phyloP scores from a whole-genome alignment of 2,888 invertebrate species.

The Zaprionus obscuricornis region DNA sequence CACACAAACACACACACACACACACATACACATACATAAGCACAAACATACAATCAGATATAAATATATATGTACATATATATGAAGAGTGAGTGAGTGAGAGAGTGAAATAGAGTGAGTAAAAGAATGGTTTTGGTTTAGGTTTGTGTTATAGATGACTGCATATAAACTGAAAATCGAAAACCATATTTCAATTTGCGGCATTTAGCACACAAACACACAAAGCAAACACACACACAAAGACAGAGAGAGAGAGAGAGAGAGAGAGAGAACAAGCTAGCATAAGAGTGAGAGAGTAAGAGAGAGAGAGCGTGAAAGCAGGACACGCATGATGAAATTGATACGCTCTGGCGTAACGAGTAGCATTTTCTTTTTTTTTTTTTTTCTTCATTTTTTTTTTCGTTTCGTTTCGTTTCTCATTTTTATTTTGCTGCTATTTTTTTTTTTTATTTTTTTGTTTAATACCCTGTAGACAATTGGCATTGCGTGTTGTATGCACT shows the following conservation, averaged over 20 bases:
- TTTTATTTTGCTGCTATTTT: conserved; percentile 13
- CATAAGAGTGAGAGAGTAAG: too few relatives aligned
- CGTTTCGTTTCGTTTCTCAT: conserved; percentile 51
- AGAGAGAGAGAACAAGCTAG: conserved; percentile 30
- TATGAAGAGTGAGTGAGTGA: too few relatives aligned
- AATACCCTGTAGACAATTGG: conserved; percentile 15
- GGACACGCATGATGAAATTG: conserved; percentile 75
- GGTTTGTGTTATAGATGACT: conserved; percentile 70
- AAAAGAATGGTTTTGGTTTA: conserved; percentile 28
- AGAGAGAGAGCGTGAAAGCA: conserved; percentile 11
- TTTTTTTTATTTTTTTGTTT: background rate
- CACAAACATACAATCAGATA: conserved; percentile 8
- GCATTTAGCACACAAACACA: conserved; percentile 68
- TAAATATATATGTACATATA: too few relatives aligned
- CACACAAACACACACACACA: conserved; percentile 20
- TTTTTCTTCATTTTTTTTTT: conserved; percentile 10
- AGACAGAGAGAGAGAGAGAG: background rate
- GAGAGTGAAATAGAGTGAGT: background rate
- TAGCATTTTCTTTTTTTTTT: conserved; percentile 18
- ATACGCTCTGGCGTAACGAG: conserved; percentile 68
- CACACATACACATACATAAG: conserved; percentile 2
- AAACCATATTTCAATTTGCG: conserved; percentile 79
- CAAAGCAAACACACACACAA: background rate
- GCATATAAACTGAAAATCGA: conserved; percentile 77
- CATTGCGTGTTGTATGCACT: background rate